Percentiles rank a stretch among this genome's conserved stretches.
phyloP scores from a whole-genome alignment of 2,113 vertebrate species.

The Hippocampus zosterae region DNA sequence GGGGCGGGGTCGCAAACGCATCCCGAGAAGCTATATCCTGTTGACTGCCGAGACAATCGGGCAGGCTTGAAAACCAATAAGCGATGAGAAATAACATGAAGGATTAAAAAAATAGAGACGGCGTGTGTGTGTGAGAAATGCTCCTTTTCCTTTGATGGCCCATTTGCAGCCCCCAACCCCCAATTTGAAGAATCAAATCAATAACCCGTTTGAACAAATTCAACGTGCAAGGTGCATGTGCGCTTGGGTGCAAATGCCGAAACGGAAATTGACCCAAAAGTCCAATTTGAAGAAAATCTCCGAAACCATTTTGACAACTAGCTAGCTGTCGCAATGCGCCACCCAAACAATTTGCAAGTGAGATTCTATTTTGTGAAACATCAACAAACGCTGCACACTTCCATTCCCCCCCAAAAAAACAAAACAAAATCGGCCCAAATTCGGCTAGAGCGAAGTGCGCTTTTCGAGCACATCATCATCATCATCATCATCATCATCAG shows the following conservation, averaged over 20 bases:
- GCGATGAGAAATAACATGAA: conserved; percentile 25
- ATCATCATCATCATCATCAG: conserved; percentile 66
- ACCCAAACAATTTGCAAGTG: conserved; percentile 47
- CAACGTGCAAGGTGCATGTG: conserved; percentile 6
- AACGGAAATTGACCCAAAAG: conserved; percentile 3
- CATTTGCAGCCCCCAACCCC: conserved; percentile 41
- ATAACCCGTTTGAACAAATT: not conserved
- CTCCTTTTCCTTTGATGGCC: conserved; percentile 35
- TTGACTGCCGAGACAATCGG: conserved; percentile 48
- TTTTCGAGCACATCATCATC: conserved; percentile 62
- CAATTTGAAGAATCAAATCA: conserved; percentile 15
- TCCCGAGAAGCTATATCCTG: conserved; percentile 51
- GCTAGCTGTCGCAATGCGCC: conserved; percentile 29
- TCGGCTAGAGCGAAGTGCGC: conserved; percentile 68
- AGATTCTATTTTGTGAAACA: conserved; percentile 62
- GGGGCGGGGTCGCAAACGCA: conserved; percentile 34
- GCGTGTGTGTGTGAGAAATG: conserved; percentile 21
- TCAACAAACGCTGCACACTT: conserved; percentile 54
- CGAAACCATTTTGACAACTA: conserved; percentile 18
- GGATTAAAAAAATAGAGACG: conserved; percentile 4
- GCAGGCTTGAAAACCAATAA: conserved; percentile 31
- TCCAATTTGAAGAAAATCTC: conserved; percentile 6
- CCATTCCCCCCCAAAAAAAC: conserved; percentile 34
- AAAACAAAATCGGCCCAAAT: conserved; percentile 56
- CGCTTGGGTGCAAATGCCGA: conserved; percentile 4